Evolutionary conservation across 2,113 vertebrate species (phyloP), one percentile per base, ranked within the genome.

Genomic region (Seriola quinqueradiata): DNA sequence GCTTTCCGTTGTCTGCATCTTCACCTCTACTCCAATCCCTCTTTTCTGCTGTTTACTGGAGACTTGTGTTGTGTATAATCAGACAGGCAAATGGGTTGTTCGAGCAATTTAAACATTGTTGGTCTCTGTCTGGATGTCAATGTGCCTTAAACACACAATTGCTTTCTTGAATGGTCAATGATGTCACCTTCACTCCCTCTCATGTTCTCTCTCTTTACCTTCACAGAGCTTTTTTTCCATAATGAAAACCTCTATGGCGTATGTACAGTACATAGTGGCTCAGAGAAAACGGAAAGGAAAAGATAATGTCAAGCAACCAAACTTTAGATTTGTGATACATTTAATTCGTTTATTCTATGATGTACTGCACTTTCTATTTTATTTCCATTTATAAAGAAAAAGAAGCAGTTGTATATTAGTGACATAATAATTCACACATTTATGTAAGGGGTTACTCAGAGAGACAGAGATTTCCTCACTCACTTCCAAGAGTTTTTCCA

Each of bases 241-340:
- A 82, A 82, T 84, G 61, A 70, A 75, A 75, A 82, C 25, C 79
- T 77, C 63, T 71, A 75, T 66, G 58, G 63, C 80, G 55, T 11
- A 17, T 61, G n/a, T 67, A 38, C 11, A 42, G 16, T 46, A 25
- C 17, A 70, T 19, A 13, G 7, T 60, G 16, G n/a, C 57, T 38
- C 21, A 57, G 11, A 36, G 11, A 70, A 55, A 61, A 57, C 4
- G 11, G 13, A 36, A 57, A 7, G 57, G 23, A 59, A 40, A 34
- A 0, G 4, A 34, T 38, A 13, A 21, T 36, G 25, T 44, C 48
- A 76, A 23, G 36, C 32, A 21, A 38, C 10, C n/a, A 32, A 8
- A 60, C 46, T 63, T 68, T 54, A 58, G 7, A 36, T 60, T 32
- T 42, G 9, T 28, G 28, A 28, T 28, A 28, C 28, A 28, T 28